Evolutionary conservation across 2,113 vertebrate species (phyloP).

Genomic region (Hiodon tergisus): DNA sequence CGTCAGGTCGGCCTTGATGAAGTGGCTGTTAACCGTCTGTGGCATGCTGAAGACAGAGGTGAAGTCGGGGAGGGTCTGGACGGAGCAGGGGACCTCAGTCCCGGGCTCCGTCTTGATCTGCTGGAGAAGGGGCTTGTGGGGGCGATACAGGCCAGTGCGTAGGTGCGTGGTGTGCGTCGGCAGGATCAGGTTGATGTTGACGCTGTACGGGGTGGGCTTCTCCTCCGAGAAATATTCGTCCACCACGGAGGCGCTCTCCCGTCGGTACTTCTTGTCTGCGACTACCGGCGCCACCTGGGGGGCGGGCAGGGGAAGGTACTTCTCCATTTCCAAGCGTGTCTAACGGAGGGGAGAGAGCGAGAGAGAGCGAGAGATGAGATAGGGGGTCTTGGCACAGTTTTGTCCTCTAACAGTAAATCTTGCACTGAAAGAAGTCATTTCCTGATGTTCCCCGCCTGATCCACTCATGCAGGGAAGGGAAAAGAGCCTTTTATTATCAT

Average conservation of each 20-base stretch:
- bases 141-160: slow-evolving; percentile 78
- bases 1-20: slow-evolving; percentile 76
- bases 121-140: slow-evolving; percentile 51
- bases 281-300: slow-evolving; percentile 35
- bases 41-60: slow-evolving; percentile 84
- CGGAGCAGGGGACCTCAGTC: slow-evolving; percentile 58
- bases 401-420: background rate
- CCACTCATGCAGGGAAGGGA: too few relatives aligned
- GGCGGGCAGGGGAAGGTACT: slow-evolving; percentile 64
- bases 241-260: slow-evolving; percentile 81
- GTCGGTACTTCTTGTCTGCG: slow-evolving; percentile 73
- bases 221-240: slow-evolving; percentile 84
- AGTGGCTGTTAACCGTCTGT: slow-evolving; percentile 72
- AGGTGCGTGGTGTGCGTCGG: slow-evolving; percentile 73
- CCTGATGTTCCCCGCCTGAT: too few relatives aligned
- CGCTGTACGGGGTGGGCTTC: slow-evolving; percentile 73
- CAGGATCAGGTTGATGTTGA: slow-evolving; percentile 88
- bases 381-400: slow-evolving; percentile 1
- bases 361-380: background rate
- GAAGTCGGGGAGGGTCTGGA: slow-evolving; percentile 82
- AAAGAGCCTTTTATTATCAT: too few relatives aligned
- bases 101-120: slow-evolving; percentile 77
- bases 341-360: slow-evolving; percentile 31
- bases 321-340: slow-evolving; percentile 75
- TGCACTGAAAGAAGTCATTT: background rate